Evolutionary conservation across 2,888 invertebrate species (phyloP).

Genomic region (Tyria jacobaeae): DNA sequence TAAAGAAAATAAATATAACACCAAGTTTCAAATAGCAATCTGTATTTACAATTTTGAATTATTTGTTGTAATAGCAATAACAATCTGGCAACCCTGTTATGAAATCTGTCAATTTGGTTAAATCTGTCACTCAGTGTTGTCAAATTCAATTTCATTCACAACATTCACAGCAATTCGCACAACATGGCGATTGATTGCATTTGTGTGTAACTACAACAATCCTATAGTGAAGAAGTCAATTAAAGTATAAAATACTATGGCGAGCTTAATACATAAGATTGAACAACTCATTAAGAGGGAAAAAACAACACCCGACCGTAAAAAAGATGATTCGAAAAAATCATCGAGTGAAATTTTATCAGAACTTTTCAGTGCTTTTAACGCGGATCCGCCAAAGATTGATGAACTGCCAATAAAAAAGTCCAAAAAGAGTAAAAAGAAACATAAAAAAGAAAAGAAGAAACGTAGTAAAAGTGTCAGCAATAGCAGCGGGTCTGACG

Average conservation of each 20-base stretch:
- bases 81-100: background rate
- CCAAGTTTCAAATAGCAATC: too few relatives aligned
- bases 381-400: slow-evolving; percentile 89
- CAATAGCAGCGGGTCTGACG: slow-evolving; percentile 73
- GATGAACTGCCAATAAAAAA: slow-evolving; percentile 73
- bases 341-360: slow-evolving; percentile 93
- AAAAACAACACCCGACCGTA: slow-evolving; percentile 78
- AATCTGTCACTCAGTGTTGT: slow-evolving; percentile 13
- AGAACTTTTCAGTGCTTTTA: slow-evolving; percentile 92
- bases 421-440: slow-evolving; percentile 86
- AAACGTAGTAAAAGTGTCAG: slow-evolving; percentile 79
- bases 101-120: background rate
- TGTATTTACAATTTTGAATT: too few relatives aligned
- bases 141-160: slow-evolving; percentile 22
- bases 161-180: slow-evolving; percentile 35
- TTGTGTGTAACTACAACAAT: slow-evolving; percentile 18
- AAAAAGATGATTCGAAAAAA: slow-evolving; percentile 84
- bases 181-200: slow-evolving; percentile 16
- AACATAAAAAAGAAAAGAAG: slow-evolving; percentile 88
- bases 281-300: slow-evolving; percentile 80
- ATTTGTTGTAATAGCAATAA: too few relatives aligned
- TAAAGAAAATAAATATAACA: too few relatives aligned
- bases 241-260: slow-evolving; percentile 55
- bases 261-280: slow-evolving; percentile 79
- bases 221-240: slow-evolving; percentile 22